Base-by-base conservation (phyloP, 2,113 vertebrate species). In the Colinus virginianus region DNA sequence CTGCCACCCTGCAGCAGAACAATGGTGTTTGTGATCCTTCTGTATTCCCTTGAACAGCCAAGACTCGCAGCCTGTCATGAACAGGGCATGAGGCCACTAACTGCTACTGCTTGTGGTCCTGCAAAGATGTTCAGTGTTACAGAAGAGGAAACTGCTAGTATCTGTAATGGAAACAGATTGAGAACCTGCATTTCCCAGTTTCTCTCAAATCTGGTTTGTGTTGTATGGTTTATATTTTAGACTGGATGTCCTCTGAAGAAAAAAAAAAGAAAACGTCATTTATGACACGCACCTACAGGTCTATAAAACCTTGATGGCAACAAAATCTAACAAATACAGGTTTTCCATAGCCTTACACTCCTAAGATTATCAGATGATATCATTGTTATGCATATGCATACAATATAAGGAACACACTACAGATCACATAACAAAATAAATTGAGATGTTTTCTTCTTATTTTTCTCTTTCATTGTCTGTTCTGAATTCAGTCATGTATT, bases 401-500 rank as follows among this genome's bases (percentile, higher is more conserved):
- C 26, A 80, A 87, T 23, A 59, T 7, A 43, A 77, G 22, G 26
- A 56, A 30, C 61, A 80, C 94, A 85, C 43, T 12, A 83, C 6
- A 83, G 56, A 94, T 78, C 61, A 89, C 26, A 78, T 69, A 86
- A 81, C 2, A 89, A 80, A 93, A 86, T 43, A 11, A 91, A 79
- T 43, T 48, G 67, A 89, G 76, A 79, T 36, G 11, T 61, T 90
- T 94, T 93, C 56, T 63, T 74, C 62, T 79, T 66, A 56, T 84
- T 95, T 95, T 88, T 90, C 62, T 56, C 34, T 90, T 87, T 93
- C 19, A 51, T 91, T 94, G 88, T 74, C 62, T 86, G 67, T 62
- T 97, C 90, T 87, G 76, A 90, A 82, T 68, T 93, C 81, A 77
- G 72, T 91, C 94, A 75, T 58, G 45, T 51, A 82, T 90, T 93